Evolutionary conservation across 2,888 invertebrate genomes (phyloP).

Genomic region (Eupsilia transversa): DNA sequence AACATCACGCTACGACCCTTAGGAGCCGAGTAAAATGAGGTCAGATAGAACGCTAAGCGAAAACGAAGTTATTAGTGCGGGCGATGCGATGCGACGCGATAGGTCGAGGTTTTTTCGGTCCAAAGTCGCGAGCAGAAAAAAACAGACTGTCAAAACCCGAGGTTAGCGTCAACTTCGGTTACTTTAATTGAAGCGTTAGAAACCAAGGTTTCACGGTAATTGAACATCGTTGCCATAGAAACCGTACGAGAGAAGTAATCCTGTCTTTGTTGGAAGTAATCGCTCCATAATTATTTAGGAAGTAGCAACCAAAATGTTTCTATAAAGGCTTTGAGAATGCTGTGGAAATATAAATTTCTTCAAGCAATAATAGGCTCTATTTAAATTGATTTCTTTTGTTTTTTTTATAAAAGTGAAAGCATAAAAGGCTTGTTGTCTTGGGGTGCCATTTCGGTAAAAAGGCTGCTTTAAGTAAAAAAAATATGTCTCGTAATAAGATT

Average conservation of each 20-base stretch:
- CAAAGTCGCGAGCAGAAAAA: no score
- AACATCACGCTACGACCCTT: no score
- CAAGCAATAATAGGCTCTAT: conserved; percentile 4
- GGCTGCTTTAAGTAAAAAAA: neutral
- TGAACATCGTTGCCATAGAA: conserved; percentile 40
- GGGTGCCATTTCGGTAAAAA: neutral
- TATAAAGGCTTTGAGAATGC: conserved; percentile 11
- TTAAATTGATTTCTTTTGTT: conserved; percentile 4
- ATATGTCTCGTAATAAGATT: neutral
- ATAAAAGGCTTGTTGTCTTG: neutral
- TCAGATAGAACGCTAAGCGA: no score
- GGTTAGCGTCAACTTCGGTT: neutral
- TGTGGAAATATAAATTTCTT: neutral
- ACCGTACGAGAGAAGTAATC: conserved; percentile 31
- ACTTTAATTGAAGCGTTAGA: conserved; percentile 20
- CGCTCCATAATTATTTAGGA: conserved; percentile 13
- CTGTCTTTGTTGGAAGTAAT: conserved; percentile 31
- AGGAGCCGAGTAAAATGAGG: no score
- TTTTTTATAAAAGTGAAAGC: neutral
- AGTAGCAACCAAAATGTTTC: conserved; percentile 16
- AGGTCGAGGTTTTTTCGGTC: no score
- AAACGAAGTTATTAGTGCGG: no score
- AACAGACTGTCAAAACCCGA: neutral
- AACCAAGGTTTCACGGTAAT: conserved; percentile 23
- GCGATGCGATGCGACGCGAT: no score